Conservation (phyloP, 1,140 invertebrate species). For the Brachionus manjavacas region DNA sequence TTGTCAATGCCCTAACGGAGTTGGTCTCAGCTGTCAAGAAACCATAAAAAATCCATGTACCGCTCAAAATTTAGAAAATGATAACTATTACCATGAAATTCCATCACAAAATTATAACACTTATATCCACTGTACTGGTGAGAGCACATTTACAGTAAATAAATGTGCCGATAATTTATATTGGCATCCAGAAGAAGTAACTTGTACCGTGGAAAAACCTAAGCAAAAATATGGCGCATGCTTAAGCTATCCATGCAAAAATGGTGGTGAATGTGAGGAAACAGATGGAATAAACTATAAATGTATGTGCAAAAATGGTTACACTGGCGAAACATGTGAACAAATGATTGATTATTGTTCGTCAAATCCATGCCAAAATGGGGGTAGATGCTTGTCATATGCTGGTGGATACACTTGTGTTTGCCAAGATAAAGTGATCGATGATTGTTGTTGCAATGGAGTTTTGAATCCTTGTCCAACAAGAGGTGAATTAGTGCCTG, state of each 20-base stretch:
- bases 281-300: background rate
- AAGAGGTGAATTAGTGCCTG: conserved; percentile 11
- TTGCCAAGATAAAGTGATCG: conserved; percentile 32
- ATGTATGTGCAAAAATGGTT: conserved; percentile 29
- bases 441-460: conserved; percentile 39
- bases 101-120: background rate
- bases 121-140: conserved; percentile 26
- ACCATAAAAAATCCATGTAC: conserved; percentile 10
- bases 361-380: conserved; percentile 42
- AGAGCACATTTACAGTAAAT: background rate
- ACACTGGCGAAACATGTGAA: conserved; percentile 38
- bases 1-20: conserved; percentile 29
- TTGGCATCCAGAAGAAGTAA: conserved; percentile 23
- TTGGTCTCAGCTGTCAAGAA: conserved; percentile 8
- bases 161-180: conserved; percentile 15
- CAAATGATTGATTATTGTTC: conserved; percentile 29
- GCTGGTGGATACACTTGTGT: conserved; percentile 39
- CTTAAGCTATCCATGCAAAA: conserved; percentile 37
- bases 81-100: background rate
- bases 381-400: conserved; percentile 40
- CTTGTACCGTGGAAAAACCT: background rate
- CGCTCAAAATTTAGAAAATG: background rate
- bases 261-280: conserved; percentile 40
- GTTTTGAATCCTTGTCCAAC: conserved; percentile 24
- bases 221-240: background rate